These are phyloP conservation scores for Physocephala rufipes DNA, from an alignment of 2,888 invertebrate species.

Conservation along the genomic window DNA sequence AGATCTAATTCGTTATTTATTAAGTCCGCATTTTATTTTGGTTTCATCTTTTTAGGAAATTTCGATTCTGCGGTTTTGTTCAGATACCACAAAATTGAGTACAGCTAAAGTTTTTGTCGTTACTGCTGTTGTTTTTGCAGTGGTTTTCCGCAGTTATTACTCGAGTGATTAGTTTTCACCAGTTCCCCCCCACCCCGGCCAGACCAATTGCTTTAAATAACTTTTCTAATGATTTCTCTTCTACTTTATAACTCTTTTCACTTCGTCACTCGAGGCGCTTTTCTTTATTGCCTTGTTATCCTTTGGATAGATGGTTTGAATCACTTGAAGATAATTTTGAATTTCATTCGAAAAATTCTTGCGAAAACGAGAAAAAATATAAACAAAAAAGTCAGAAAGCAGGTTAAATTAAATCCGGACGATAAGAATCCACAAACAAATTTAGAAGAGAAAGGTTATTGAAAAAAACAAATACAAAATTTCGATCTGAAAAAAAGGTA, in stretches of 20 bases:
- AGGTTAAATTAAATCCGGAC: too few species aligned
- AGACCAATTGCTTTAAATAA: constrained; percentile 30
- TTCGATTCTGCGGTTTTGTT: constrained; percentile 3
- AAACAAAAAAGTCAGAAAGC: too few species aligned
- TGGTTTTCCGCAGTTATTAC: neutral
- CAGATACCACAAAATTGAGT: constrained; percentile 7
- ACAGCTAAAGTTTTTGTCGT: constrained; percentile 6
- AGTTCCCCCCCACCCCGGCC: constrained; percentile 12
- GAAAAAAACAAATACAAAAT: too few species aligned
- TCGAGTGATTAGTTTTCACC: constrained; percentile 4
- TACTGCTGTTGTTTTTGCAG: constrained; percentile 12
- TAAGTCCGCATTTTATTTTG: constrained; percentile 22
- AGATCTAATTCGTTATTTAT: constrained; percentile 14
- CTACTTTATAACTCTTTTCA: neutral
- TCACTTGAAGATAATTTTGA: too few species aligned
- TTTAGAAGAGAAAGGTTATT: too few species aligned
- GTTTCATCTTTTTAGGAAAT: too few species aligned
- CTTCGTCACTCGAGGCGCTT: neutral
- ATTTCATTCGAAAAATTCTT: too few species aligned
- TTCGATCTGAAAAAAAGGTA: too few species aligned
- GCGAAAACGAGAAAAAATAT: too few species aligned
- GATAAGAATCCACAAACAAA: too few species aligned
- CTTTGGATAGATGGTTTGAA: too few species aligned
- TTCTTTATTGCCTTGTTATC: neutral
- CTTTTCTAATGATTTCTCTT: neutral